Base-by-base conservation (phyloP, 2,797 vertebrate species). In the Manis pentadactyla region DNA sequence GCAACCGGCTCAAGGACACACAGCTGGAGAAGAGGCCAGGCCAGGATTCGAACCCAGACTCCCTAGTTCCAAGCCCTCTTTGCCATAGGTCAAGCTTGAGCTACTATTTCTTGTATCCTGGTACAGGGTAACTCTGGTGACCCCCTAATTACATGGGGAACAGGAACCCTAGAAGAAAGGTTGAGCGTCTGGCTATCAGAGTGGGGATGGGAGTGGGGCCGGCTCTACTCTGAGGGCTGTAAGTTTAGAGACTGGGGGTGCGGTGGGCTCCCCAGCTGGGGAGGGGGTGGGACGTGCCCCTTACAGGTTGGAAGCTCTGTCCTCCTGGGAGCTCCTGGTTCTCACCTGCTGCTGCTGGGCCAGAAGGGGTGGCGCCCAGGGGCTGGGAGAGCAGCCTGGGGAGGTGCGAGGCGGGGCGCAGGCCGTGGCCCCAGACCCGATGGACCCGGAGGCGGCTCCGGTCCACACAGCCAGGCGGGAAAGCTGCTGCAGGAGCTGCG, bases 261-360 rank as follows among this genome's bases (percentile, higher is more conserved):
- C 29, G 9, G 4, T 66, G 11, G 68, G 78, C 66, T 51, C 15
- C 61, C 87, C n/a, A 34, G 23, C 18, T n/a, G 39, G n/a, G 42
- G 42, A 46, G 8, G 19, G 71, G 25, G 17, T 14, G 17, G 46
- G 4, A 10, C n/a, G 0, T 42, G 9, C 27, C 4, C 0, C 4
- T 78, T 8, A 11, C 23, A 29, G 61, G 9, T 25, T 7, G 8
- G 66, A 91, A 57, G 19, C 2, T 42, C 10, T 0, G 37, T n/a
- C 9, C 31, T 39, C 25, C 4, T 1, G 59, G 29, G 53, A 9
- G 4, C 42, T 51, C 25, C 63, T 13, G 7, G 53, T 21, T 73
- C 37, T 13, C 2, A 3, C 4, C n/a, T n/a, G 82, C 19, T 39
- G 13, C 86, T 27, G 3, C 34, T 39, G 15, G 71, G 27, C 64